Evolutionary conservation across 2,888 invertebrate species (phyloP).

Genomic region (Strigamia crassipes): DNA sequence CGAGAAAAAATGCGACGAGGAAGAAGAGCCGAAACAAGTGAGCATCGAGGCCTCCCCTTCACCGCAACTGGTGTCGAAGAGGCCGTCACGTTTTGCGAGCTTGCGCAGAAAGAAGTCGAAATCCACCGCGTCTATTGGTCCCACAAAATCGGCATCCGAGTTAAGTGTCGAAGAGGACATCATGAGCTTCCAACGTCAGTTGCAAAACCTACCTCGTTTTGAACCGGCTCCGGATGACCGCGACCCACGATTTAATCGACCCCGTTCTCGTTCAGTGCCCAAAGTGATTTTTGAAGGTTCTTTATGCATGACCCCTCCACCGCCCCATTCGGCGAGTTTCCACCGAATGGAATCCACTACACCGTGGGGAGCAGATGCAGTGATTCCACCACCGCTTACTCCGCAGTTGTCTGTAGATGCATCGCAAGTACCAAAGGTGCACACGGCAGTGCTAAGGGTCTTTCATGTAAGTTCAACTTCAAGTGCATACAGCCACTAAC

Average conservation of each 20-base stretch:
- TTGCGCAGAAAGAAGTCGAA: conserved; percentile 57
- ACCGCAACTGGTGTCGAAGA: conserved; percentile 50
- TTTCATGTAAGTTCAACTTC: conserved; percentile 56
- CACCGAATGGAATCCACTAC: conserved; percentile 45
- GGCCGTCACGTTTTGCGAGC: conserved; percentile 58
- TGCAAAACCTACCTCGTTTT: conserved; percentile 64
- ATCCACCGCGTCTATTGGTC: conserved; percentile 51
- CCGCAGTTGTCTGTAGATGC: conserved; percentile 48
- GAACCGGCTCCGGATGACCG: conserved; percentile 60
- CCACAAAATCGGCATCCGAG: not conserved
- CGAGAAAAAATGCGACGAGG: not conserved
- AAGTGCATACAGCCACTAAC: too few relatives aligned
- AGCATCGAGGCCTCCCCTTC: conserved; percentile 46
- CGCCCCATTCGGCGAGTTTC: conserved; percentile 52
- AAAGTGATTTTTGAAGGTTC: conserved; percentile 51
- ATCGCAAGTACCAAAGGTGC: conserved; percentile 58
- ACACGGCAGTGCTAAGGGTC: conserved; percentile 59
- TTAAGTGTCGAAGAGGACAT: conserved; percentile 61
- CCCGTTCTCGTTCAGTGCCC: conserved; percentile 61
- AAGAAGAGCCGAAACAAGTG: not conserved
- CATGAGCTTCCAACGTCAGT: conserved; percentile 64
- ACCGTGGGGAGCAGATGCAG: conserved; percentile 53
- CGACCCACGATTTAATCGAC: conserved; percentile 55
- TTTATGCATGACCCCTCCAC: conserved; percentile 51
- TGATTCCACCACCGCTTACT: conserved; percentile 52